These are phyloP conservation scores for Carcinoscorpius rotundicauda DNA, from an alignment of 1,140 invertebrate genomes.

Conservation along the genomic window DNA sequence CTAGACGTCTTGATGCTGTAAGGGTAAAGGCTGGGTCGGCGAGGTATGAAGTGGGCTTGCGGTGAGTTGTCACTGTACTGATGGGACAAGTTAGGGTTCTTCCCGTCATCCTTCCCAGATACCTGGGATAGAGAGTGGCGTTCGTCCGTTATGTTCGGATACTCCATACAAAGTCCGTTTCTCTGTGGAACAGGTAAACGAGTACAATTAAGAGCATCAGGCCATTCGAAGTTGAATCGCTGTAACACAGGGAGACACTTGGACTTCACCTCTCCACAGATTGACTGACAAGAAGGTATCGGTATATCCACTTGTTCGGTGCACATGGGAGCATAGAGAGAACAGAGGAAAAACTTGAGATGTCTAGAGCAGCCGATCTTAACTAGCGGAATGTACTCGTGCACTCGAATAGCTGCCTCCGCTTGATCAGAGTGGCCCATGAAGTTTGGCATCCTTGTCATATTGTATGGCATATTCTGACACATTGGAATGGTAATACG, in stretches of 20 bases:
- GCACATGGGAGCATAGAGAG: constrained; percentile 94
- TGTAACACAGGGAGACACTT: constrained; percentile 73
- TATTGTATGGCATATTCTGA: constrained; percentile 81
- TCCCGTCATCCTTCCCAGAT: neutral
- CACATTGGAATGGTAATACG: constrained; percentile 83
- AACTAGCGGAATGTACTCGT: constrained; percentile 82
- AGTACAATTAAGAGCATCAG: constrained; percentile 74
- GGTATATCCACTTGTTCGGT: constrained; percentile 81
- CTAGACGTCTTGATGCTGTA: constrained; percentile 6
- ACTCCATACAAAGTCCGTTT: constrained; percentile 90
- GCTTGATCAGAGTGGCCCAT: constrained; percentile 68
- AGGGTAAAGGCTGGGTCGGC: constrained; percentile 1
- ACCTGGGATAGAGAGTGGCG: neutral
- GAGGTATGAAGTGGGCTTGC: neutral
- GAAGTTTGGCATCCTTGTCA: constrained; percentile 88
- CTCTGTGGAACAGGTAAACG: constrained; percentile 74
- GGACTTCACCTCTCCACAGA: constrained; percentile 72
- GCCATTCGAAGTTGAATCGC: constrained; percentile 86
- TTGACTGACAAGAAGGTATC: constrained; percentile 79
- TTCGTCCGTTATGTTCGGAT: constrained; percentile 37
- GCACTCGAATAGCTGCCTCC: constrained; percentile 68
- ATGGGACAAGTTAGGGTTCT: neutral
- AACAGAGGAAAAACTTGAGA: constrained; percentile 82
- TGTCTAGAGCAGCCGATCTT: constrained; percentile 85
- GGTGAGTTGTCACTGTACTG: neutral